Evolutionary conservation across 1,140 invertebrate genomes (phyloP).

Genomic region (Drosophila sulfurigaster): DNA sequence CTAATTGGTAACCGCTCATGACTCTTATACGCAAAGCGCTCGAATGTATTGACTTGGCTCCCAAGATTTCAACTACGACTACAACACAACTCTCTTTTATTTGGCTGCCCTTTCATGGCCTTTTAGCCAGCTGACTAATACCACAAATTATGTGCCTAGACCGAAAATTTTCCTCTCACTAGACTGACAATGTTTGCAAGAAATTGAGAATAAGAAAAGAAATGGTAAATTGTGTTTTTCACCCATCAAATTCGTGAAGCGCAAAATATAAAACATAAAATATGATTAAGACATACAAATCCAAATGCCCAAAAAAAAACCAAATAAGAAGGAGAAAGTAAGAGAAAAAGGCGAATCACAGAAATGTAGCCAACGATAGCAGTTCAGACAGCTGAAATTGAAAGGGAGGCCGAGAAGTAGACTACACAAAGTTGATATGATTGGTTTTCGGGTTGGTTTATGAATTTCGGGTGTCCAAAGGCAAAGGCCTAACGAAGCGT

Average conservation of each 20-base stretch:
- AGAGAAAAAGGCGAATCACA: constrained; percentile 36
- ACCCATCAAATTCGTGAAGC: constrained; percentile 72
- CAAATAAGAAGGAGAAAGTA: constrained; percentile 29
- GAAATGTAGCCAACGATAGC: constrained; percentile 44
- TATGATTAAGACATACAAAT: constrained; percentile 76
- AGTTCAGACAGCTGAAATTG: constrained; percentile 3
- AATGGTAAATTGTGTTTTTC: constrained; percentile 14
- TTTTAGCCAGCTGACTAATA: constrained; percentile 63
- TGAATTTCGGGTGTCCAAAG: constrained; percentile 19
- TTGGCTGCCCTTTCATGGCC: constrained; percentile 46
- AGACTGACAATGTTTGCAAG: constrained; percentile 27
- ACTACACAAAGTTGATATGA: constrained; percentile 49
- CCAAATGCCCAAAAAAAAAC: constrained; percentile 24
- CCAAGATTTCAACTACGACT: background rate
- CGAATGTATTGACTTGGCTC: constrained; percentile 2
- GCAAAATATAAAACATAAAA: constrained; percentile 77
- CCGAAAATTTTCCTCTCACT: constrained; percentile 9
- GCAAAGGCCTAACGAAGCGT: constrained; percentile 63
- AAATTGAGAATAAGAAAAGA: background rate
- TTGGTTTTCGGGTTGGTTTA: constrained; percentile 46
- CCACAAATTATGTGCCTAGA: constrained; percentile 42
- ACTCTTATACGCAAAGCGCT: background rate
- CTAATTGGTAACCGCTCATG: constrained; percentile 51
- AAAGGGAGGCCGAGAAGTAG: constrained; percentile 24
- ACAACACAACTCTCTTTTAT: background rate